Base-by-base conservation (phyloP, 2,888 invertebrate species). In the Ischnus inquisitorius region DNA sequence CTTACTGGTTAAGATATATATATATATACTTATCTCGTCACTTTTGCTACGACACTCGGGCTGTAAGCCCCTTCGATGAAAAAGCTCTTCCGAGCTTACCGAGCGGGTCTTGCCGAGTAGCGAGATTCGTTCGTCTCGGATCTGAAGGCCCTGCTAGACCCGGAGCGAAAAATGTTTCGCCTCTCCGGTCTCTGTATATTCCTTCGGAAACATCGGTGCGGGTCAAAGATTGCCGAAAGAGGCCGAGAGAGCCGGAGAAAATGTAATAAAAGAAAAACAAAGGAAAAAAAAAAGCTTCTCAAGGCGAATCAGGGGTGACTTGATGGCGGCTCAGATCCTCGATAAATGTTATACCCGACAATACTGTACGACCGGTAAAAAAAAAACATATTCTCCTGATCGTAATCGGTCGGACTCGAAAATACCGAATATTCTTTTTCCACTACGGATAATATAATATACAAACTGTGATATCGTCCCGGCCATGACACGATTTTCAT, bases 1-100 rank as follows among this genome's bases (percentile, higher is more conserved):
- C 41, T 71, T 12, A 54, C 34, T 4, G 8, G 19, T 19, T 16
- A 16, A 16, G 5, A 6, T 28, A 22, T 6, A 16, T 8, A n/a
- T 41, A n/a, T 39, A 54, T 54, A 60, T 28, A 46, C 19, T 39
- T 54, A 60, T 28, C 16, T 43, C 19, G 39, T n/a, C 51, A 64
- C 39, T 48, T 75, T 64, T 12, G 51, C 22, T 75, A 51, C 48
- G 64, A 34, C n/a, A 62, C 19, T 28, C 62, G 46, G 6, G 39
- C 34, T 75, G 25, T 62, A 57, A 57, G 25, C 25, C 46, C 75
- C 46, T 25, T 34, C 12, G 48, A 28, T 51, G 34, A 48, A 48
- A 75, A 75, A 75, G 62, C 48, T 51, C 64, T 64, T 34, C 19
- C 34, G 51, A 34, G 75, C 43, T 75, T 75, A 60, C 39, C 34